A percentile compares a stretch with the other conserved stretches of the same genome.
Conservation (phyloP, 1,140 invertebrate genomes). For the Drosophila lini region DNA sequence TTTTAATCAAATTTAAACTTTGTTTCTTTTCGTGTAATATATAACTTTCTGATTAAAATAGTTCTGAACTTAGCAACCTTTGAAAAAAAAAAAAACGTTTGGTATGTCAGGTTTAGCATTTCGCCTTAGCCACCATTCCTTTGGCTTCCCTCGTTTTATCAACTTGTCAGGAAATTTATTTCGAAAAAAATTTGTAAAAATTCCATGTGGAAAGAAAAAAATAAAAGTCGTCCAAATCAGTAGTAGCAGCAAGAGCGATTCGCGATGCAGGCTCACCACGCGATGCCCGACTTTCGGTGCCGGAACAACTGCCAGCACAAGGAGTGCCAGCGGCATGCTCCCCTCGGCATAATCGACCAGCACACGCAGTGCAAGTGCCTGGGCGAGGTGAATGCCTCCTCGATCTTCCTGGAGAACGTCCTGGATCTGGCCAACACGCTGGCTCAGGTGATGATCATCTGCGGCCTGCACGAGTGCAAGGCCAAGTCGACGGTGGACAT, state of each 20-base stretch:
- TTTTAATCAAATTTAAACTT: not conserved
- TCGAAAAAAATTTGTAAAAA: constrained; percentile 22
- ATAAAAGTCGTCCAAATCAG: not conserved
- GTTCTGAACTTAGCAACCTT: not conserved
- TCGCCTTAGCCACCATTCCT: constrained; percentile 5
- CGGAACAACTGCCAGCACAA: constrained; percentile 76
- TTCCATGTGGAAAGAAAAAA: constrained; percentile 1
- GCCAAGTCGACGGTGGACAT: constrained; percentile 79
- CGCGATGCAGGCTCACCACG: constrained; percentile 73
- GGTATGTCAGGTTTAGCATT: not conserved
- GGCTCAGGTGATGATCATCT: constrained; percentile 79
- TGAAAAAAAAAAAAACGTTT: not conserved
- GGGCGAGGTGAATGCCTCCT: constrained; percentile 77
- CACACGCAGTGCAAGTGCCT: constrained; percentile 75
- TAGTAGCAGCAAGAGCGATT: constrained; percentile 8
- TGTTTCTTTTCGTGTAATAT: no score
- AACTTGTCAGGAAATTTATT: constrained; percentile 17
- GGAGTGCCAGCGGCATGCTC: constrained; percentile 75
- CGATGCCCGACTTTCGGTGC: constrained; percentile 77
- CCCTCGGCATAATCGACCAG: constrained; percentile 72
- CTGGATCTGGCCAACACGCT: constrained; percentile 74
- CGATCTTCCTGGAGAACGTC: constrained; percentile 78
- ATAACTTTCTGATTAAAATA: not conserved
- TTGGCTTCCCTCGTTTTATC: constrained; percentile 45
- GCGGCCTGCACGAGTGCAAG: constrained; percentile 80